Percentiles rank a stretch among this genome's conserved stretches.
These are phyloP conservation scores for Leptinotarsa tumamoca DNA, from an alignment of 2,888 invertebrate species.

Conservation along the genomic window DNA sequence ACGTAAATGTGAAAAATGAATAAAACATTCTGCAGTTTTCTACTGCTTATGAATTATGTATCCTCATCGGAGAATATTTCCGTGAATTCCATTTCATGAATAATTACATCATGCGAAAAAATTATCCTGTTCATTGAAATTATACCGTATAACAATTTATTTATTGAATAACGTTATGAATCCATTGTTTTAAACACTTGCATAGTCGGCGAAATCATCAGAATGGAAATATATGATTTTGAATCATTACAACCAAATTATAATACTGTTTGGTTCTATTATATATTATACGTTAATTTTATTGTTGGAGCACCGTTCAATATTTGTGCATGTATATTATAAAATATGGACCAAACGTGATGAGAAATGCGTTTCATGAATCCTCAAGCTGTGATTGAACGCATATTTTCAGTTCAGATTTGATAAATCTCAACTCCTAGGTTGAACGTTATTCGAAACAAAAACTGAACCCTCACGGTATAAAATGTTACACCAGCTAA, in stretches of 20 bases:
- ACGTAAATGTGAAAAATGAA: neutral
- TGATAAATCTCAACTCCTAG: no score
- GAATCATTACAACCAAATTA: neutral
- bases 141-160: neutral
- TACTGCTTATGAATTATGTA: no score
- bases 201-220: neutral
- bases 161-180: neutral
- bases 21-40: neutral
- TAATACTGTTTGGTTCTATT: neutral
- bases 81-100: neutral
- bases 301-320: neutral
- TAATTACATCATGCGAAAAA: constrained; percentile 6
- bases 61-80: neutral
- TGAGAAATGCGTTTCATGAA: no score
- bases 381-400: no score
- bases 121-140: constrained; percentile 1
- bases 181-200: neutral
- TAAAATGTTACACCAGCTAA: no score
- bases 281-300: neutral
- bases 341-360: no score
- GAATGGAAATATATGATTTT: neutral
- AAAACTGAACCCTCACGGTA: no score
- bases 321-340: no score
- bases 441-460: no score
- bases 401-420: no score